Conservation (phyloP, 2,113 vertebrate genomes). For the Planiliza haematocheilus region DNA sequence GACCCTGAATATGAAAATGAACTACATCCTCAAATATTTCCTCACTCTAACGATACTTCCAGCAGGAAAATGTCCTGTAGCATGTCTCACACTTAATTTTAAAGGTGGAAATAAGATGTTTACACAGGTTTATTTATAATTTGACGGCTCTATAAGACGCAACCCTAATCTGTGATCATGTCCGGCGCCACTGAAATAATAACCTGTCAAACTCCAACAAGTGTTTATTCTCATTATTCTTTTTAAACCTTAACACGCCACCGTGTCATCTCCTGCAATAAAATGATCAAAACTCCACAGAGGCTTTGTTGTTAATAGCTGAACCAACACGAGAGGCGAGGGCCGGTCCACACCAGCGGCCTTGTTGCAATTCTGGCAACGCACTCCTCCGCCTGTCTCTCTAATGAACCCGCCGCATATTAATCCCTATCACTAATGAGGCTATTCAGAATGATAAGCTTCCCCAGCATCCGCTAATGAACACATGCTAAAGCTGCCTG, state of each 20-base stretch:
- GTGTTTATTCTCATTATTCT: conserved; percentile 13
- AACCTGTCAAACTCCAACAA: conserved; percentile 25
- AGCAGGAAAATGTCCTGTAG: too few relatives aligned
- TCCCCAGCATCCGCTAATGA: conserved; percentile 73
- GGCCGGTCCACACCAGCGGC: conserved; percentile 37
- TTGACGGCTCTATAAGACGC: background rate
- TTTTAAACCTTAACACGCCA: background rate
- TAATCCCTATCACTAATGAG: conserved; percentile 80
- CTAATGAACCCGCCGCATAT: conserved; percentile 76
- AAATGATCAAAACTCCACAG: conserved; percentile 34
- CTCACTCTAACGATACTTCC: too few relatives aligned
- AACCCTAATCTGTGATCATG: background rate
- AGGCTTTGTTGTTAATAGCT: conserved; percentile 42
- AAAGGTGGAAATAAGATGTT: too few relatives aligned
- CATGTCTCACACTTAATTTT: too few relatives aligned
- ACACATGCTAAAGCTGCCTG: conserved; percentile 70
- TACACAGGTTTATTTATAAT: background rate
- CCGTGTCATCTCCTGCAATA: background rate
- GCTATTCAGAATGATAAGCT: conserved; percentile 77
- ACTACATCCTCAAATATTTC: too few relatives aligned
- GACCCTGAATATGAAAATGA: conserved; percentile 1
- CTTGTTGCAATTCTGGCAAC: conserved; percentile 70
- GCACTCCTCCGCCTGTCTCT: conserved; percentile 62
- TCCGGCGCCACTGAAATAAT: background rate
- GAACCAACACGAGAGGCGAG: conserved; percentile 37